These are phyloP conservation scores for Mustela lutreola DNA, from an alignment of 2,113 vertebrate species.

Conservation along the genomic window DNA sequence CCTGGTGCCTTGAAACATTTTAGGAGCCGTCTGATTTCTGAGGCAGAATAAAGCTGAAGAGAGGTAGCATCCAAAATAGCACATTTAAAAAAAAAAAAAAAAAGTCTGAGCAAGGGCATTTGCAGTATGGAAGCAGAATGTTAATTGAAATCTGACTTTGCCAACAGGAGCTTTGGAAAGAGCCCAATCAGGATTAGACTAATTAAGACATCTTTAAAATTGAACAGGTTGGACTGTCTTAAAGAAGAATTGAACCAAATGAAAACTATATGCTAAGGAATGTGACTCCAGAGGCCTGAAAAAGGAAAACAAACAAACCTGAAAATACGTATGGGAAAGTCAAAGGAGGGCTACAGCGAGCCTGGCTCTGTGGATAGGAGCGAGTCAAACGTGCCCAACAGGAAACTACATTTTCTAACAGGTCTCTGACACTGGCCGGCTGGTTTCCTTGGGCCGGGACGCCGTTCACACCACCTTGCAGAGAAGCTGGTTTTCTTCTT, in stretches of 20 bases:
- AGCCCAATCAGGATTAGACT: conserved; percentile 92
- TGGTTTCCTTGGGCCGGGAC: fast-evolving
- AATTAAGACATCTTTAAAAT: conserved; percentile 92
- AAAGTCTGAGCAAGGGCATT: conserved; percentile 86
- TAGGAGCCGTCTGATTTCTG: conserved; percentile 79
- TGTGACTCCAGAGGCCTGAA: conserved; percentile 53
- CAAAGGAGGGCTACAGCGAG: not conserved
- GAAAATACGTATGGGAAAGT: not conserved
- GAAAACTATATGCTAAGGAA: conserved; percentile 67
- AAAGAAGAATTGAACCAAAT: conserved; percentile 86
- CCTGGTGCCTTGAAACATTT: conserved; percentile 79
- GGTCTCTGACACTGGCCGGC: fast-evolving
- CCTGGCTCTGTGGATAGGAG: not conserved
- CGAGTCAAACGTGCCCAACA: fast-evolving
- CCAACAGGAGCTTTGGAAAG: conserved; percentile 91
- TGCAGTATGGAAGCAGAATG: conserved; percentile 87
- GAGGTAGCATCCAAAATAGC: conserved; percentile 87
- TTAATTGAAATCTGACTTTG: conserved; percentile 92
- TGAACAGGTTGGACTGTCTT: conserved; percentile 89
- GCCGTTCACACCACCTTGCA: not conserved
- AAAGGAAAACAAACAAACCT: conserved; percentile 35
- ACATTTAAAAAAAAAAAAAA: conserved; percentile 74
- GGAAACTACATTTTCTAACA: fast-evolving
- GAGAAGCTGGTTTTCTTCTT: not conserved
- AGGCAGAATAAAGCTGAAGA: conserved; percentile 77